Evolutionary conservation across 37 sponge, comb jelly and placozoan genomes (phyloP).

Genomic region (Spongilla lacustris): DNA sequence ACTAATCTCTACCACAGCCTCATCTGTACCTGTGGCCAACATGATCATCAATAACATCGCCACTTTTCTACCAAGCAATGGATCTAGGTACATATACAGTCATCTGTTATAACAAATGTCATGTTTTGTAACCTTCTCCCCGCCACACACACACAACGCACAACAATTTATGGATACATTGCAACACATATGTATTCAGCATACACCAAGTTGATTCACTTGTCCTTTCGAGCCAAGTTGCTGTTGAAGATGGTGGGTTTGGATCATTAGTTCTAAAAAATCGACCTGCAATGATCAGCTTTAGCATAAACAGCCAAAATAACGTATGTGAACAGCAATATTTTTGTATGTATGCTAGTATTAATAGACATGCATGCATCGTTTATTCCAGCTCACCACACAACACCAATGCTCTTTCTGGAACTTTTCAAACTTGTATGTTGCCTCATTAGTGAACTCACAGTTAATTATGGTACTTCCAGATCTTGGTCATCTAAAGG

Average conservation of each 20-base stretch:
- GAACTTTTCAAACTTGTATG: slow-evolving; percentile 7
- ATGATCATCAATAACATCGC: slow-evolving; percentile 28
- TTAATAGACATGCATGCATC: no score
- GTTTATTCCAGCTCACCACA: background rate
- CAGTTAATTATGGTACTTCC: background rate
- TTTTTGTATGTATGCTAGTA: background rate
- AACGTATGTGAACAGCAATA: background rate
- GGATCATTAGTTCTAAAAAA: background rate
- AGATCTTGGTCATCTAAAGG: background rate
- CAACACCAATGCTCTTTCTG: slow-evolving; percentile 12
- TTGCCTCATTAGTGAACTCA: background rate
- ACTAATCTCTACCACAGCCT: background rate
- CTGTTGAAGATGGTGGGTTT: background rate
- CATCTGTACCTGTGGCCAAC: slow-evolving; percentile 1
- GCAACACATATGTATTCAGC: background rate
- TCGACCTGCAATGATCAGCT: slow-evolving; percentile 15
- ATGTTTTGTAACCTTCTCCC: no score
- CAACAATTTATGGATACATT: background rate
- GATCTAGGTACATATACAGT: background rate
- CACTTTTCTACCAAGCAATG: background rate
- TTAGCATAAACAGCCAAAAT: background rate
- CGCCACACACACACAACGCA: background rate
- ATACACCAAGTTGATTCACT: background rate
- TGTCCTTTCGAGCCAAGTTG: slow-evolving; percentile 15
- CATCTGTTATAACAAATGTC: background rate